phyloP scores from a whole-genome alignment of 30 jellyfish, hydroid and myxozoan genomes.

The Hydractinia echinata region DNA sequence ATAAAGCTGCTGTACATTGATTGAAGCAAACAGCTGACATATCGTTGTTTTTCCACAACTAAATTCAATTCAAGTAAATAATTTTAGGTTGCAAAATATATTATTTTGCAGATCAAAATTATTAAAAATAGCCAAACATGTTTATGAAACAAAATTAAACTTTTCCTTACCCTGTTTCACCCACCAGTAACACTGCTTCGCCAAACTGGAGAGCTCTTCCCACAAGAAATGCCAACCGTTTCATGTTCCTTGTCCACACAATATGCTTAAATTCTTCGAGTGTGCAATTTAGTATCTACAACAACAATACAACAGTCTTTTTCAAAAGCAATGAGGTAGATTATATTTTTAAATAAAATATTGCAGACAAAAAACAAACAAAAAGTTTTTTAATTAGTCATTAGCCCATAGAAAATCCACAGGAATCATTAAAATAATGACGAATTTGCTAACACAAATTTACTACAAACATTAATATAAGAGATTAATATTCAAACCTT shows the following conservation, averaged over 20 bases:
- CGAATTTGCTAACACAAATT: background rate
- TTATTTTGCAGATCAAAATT: too few species aligned
- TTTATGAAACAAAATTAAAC: background rate
- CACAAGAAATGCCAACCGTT: slow-evolving; percentile 72
- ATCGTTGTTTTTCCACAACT: slow-evolving; percentile 96
- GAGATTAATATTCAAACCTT: slow-evolving; percentile 23
- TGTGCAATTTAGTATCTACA: slow-evolving; percentile 1
- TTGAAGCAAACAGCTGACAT: slow-evolving; percentile 71
- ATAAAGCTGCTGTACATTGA: slow-evolving; percentile 42
- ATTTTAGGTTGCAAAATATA: background rate
- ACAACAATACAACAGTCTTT: background rate
- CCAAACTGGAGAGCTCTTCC: slow-evolving; percentile 90
- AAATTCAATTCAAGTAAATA: slow-evolving; percentile 3
- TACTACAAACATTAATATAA: background rate
- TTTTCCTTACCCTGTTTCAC: slow-evolving; percentile 89
- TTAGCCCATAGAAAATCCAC: background rate
- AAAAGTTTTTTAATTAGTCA: background rate
- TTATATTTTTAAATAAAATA: too few species aligned
- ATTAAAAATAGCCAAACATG: background rate
- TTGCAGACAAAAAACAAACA: too few species aligned
- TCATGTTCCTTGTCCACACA: slow-evolving; percentile 83
- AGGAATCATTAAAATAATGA: background rate
- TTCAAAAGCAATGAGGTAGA: background rate
- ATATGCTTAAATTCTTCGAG: slow-evolving; percentile 61
- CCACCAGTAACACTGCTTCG: slow-evolving; percentile 89